Evolutionary conservation across 2,888 invertebrate genomes (phyloP), one percentile per base, ranked within the genome.

Genomic region (Plebejus anna): DNA sequence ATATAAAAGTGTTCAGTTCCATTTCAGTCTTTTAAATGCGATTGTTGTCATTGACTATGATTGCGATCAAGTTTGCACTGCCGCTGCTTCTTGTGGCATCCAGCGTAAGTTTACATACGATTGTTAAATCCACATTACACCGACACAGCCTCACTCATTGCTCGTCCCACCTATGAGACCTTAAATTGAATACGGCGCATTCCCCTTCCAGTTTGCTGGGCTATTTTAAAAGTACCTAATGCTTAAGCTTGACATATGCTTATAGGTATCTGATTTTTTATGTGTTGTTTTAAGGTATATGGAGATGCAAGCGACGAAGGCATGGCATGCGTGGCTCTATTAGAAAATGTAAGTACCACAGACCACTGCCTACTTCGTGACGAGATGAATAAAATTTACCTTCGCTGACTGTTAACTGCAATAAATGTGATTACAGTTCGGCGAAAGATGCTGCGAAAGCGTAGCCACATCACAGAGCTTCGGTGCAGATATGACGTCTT

Each of bases 291-390:
- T 42, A 73, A 83, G 82, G 80, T 80, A 61, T 77, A 75, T 51
- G 81, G 80, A 28, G 78, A 76, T 36, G 80, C 76, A 5, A 76
- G 79, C 4, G 80, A 80, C 7, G 80, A 79, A 55, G 55, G 78
- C 36, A 70, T 71, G 47, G 79, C 82, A 11, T 83, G 83, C 75
- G 36, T 76, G 47, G 79, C 80, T 66, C 47, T 83, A n/a, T 80
- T 82, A 55, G 78, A 81, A 32, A 80, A 79, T 78, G 83, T 83
- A 80, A 80, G 78, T 78, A 47, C 38, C 22, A 38, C 13, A 22
- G n/a, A 4, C 51, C 22, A 36, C 9, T 55, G 32, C n/a, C n/a
- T n/a, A 7, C 0, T 47, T 47, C 2, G 47, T 47, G 47, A 38
- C 22, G 22, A 47, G 22, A 9, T 28, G 11, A 47, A 22, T 22